phyloP scores from a whole-genome alignment of 37 sponge, comb jelly and placozoan genomes.

The Lycopodina hypogea region DNA sequence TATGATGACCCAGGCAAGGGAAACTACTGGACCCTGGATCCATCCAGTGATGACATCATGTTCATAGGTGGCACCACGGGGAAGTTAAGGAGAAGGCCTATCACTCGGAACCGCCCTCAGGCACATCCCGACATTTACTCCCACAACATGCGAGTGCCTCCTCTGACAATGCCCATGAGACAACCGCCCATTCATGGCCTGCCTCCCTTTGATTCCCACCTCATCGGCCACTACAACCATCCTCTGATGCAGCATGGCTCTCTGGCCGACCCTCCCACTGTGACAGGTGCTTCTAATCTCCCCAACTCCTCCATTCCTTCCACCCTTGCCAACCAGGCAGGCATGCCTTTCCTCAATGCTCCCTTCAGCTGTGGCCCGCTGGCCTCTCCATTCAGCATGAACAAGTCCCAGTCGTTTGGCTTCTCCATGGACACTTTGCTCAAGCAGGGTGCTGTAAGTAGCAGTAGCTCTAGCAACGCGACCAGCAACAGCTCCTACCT shows the following conservation, averaged over 20 bases:
- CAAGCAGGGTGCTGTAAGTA: slow-evolving; percentile 18
- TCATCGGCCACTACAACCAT: not conserved
- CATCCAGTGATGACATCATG: slow-evolving; percentile 87
- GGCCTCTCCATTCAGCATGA: slow-evolving; percentile 53
- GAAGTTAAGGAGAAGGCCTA: slow-evolving; percentile 78
- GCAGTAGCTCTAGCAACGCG: not conserved
- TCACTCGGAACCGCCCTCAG: slow-evolving; percentile 60
- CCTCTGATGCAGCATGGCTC: slow-evolving; percentile 28
- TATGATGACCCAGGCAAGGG: slow-evolving; percentile 97
- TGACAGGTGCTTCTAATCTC: slow-evolving; percentile 17
- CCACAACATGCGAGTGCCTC: slow-evolving; percentile 39
- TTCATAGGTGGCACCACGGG: slow-evolving; percentile 85
- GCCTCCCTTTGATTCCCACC: slow-evolving; percentile 26
- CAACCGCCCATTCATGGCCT: slow-evolving; percentile 51
- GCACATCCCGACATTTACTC: slow-evolving; percentile 57
- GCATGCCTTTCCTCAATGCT: slow-evolving; percentile 33
- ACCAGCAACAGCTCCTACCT: not conserved
- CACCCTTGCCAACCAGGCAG: slow-evolving; percentile 7
- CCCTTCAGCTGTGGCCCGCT: slow-evolving; percentile 48
- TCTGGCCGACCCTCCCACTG: slow-evolving; percentile 11
- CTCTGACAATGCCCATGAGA: slow-evolving; percentile 41
- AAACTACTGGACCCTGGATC: slow-evolving; percentile 94
- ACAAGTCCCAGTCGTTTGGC: slow-evolving; percentile 56
- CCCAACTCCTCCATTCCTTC: slow-evolving; percentile 1
- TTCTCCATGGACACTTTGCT: slow-evolving; percentile 56